Percentiles rank a stretch among this genome's conserved stretches.
Evolutionary conservation across 1,140 invertebrate genomes (phyloP).

Genomic region (Spodoptera frugiperda): DNA sequence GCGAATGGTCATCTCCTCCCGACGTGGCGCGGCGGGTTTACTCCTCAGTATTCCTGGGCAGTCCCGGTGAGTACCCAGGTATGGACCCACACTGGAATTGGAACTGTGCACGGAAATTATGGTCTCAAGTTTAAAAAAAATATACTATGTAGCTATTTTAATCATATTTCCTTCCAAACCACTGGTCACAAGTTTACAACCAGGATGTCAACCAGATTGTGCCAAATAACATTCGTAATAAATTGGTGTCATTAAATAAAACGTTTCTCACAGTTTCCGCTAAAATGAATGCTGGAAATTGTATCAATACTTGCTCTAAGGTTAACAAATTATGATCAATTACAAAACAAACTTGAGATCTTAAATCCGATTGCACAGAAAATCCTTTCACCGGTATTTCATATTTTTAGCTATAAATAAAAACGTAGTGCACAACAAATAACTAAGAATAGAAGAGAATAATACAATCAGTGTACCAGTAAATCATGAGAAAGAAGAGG

Average conservation of each 20-base stretch:
- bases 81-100: conserved; percentile 46
- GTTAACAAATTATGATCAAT: neutral
- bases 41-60: conserved; percentile 95
- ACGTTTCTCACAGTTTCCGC: neutral
- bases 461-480: conserved; percentile 2
- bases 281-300: neutral
- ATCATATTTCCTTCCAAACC: too few species aligned
- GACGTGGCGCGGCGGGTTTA: conserved; percentile 94
- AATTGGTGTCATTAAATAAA: conserved; percentile 3
- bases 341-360: neutral
- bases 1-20: conserved; percentile 94
- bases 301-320: neutral
- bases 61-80: conserved; percentile 92
- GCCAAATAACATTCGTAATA: neutral
- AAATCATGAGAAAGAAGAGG: neutral
- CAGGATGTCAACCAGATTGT: neutral
- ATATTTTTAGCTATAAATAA: neutral
- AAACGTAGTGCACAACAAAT: neutral
- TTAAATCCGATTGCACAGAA: neutral
- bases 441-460: neutral
- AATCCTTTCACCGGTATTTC: conserved; percentile 25
- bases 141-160: too few species aligned
- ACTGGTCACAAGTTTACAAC: neutral
- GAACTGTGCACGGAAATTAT: neutral
- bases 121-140: neutral